Percentiles rank a stretch among this genome's conserved stretches.
Evolutionary conservation across 2,888 invertebrate species (phyloP).

Genomic region (Cordilura impudica): DNA sequence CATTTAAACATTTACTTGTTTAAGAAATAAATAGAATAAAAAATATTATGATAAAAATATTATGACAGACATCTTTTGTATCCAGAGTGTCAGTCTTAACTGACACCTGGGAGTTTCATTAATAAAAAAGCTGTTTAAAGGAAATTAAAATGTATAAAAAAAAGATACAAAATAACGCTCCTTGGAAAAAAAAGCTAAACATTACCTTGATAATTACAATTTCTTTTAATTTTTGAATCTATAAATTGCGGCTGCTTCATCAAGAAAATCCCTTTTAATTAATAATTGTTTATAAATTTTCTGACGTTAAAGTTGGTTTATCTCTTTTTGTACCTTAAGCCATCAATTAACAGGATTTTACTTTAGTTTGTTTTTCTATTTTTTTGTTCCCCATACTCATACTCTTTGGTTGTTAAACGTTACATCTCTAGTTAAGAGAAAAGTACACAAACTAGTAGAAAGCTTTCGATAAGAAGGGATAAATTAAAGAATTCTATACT

Average conservation of each 20-base stretch:
- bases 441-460: too few species aligned
- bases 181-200: not conserved
- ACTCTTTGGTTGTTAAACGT: too few species aligned
- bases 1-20: not conserved
- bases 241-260: too few species aligned
- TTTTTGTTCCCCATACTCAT: too few species aligned
- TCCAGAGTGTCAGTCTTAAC: not conserved
- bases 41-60: not conserved
- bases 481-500: too few species aligned
- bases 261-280: too few species aligned
- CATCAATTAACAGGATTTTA: not conserved
- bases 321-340: not conserved
- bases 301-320: not conserved
- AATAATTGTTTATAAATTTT: not conserved
- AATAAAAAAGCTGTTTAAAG: not conserved
- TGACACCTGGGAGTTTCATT: not conserved
- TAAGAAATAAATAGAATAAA: not conserved
- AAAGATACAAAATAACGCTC: too few species aligned
- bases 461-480: too few species aligned
- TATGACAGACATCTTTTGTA: not conserved
- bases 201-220: too few species aligned
- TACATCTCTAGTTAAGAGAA: too few species aligned
- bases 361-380: not conserved
- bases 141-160: not conserved
- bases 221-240: too few species aligned